Evolutionary conservation across 2,113 vertebrate species (phyloP), one percentile per base, ranked within the genome.

Genomic region (Oplegnathus fasciatus): DNA sequence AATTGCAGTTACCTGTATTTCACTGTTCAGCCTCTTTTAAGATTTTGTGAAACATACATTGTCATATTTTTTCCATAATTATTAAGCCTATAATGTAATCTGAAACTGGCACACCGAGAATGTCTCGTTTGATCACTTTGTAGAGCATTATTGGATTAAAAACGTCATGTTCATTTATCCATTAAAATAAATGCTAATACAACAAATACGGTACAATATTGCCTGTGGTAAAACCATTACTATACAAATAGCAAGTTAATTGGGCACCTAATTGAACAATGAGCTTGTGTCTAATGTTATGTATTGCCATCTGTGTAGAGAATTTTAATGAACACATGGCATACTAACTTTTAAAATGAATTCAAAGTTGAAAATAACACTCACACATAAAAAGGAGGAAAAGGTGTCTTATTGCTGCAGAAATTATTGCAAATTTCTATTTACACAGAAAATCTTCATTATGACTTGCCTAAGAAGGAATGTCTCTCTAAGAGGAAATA

Each of bases 251-350:
- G 52, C 42, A 78, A 76, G 26, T 84, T 91, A 91, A 93, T 86
- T 88, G 83, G 83, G 68, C 44, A 60, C 83, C 52, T 88, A 87
- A 91, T 83, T 92, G 85, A 89, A 79, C 64, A 83, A 81, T 73
- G 42, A 80, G 70, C 75, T 40, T 82, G 44, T 58, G 74, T 77
- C 67, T 86, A 70, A 90, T 76, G 78, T 55, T 55, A 55, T 34
- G 60, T 78, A 18, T 62, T 85, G 81, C 83, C 88, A 89, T 85
- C 77, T 87, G 85, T 78, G 79, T 57, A 69, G 60, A 50, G 24
- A 77, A 80, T 84, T 86, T 79, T 76, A 80, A 85, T 83, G 80
- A 93, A 82, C 93, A 92, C 82, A 89, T 93, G 90, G 77, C 80
- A 69, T 42, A 18, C 5, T 22, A 90, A 81, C 78, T 83, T 87